A percentile compares a stretch with the other conserved stretches of the same genome.
Conservation (phyloP, 2,888 invertebrate species). For the Phragmatobia fuliginosa region DNA sequence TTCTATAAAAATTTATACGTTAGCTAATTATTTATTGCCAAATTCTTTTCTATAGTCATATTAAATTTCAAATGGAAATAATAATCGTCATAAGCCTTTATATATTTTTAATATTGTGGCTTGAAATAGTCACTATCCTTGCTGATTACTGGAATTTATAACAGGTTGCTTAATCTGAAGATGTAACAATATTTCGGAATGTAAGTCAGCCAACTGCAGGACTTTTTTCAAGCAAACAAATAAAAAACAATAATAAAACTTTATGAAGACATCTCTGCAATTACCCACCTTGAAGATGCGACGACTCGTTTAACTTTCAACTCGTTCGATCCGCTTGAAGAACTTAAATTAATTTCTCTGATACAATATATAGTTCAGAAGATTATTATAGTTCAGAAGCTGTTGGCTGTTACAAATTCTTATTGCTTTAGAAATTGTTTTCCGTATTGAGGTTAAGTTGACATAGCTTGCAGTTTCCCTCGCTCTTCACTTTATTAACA, state of each 20-base stretch:
- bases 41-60: no score
- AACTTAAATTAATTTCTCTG: conserved; percentile 50
- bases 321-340: conserved; percentile 42
- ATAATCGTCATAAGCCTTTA: no score
- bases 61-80: no score
- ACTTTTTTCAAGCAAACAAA: conserved; percentile 31
- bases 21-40: no score
- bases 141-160: no score
- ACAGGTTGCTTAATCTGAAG: background rate
- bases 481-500: no score
- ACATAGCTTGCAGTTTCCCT: background rate
- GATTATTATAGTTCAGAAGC: conserved; percentile 15
- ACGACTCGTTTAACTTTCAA: conserved; percentile 49
- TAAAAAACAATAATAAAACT: conserved; percentile 43
- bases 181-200: background rate
- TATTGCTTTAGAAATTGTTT: background rate
- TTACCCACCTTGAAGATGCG: conserved; percentile 38
- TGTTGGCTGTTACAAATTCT: background rate
- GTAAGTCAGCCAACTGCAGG: conserved; percentile 4
- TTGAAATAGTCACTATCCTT: no score
- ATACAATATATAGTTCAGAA: conserved; percentile 30
- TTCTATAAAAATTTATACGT: no score
- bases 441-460: background rate
- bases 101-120: no score
- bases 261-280: conserved; percentile 44